Base-by-base conservation (phyloP, 2,113 vertebrate species). In the Rhynchopsitta pachyrhyncha region DNA sequence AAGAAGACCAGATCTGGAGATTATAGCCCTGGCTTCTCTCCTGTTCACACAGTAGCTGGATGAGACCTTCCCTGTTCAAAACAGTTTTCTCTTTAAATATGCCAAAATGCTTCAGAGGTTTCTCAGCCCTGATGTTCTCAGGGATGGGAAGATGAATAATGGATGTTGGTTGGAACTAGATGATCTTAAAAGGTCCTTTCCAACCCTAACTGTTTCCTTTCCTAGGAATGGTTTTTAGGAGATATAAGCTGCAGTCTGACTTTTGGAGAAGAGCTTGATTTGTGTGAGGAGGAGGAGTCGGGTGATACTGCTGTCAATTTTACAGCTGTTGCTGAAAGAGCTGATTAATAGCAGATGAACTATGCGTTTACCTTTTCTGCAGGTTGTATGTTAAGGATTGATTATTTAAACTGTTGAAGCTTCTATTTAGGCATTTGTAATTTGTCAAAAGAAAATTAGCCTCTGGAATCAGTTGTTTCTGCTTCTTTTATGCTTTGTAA, bases 241-340 rank as follows among this genome's bases (percentile, higher is more conserved):
- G 92, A 97, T 79, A 70, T 97, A 82, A 97, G 94, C 68, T 95
- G 78, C 37, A 82, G 96, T 69, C 31, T 98, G 82, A 97, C 73
- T 49, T 91, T 70, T 60, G 95, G 97, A 47, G 95, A 96, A 53
- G 87, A 96, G 20, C 93, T 93, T 35, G 90, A 91, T 57, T 60
- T 97, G 15, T 98, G 96, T 89, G 97, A 98, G 50, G 96, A 93
- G 16, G 97, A 97, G 19, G 97, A 97, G 33, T 35, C 97, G 79
- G 96, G 96, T 62, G 94, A 83, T 11, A 83, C 97, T 60, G 42
- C 77, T 24, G 42, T 93, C 33, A 82, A 57, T 17, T 81, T 97
- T 16, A 89, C 78, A 82, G 25, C 93, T 23, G 31, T 79, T 33
- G 76, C 67, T 28, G 73, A 86, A 35, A 94, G 88, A 44, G n/a